phyloP scores from a whole-genome alignment of 2,888 invertebrate genomes.

The Epinotia nisella region DNA sequence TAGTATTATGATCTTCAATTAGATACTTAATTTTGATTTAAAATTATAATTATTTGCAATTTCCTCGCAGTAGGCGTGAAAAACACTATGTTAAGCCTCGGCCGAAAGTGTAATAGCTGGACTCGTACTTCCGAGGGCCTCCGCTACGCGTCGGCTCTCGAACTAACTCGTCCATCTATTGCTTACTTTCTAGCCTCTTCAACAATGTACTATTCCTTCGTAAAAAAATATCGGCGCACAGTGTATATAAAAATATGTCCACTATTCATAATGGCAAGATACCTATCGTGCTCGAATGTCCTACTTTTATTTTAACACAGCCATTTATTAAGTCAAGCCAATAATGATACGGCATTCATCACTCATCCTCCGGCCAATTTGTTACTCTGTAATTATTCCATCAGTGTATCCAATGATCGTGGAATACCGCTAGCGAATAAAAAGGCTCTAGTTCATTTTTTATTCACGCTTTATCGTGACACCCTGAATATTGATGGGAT shows the following conservation, averaged over 20 bases:
- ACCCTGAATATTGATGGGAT: slow-evolving; percentile 14
- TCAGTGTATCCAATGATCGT: neutral
- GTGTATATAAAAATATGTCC: neutral
- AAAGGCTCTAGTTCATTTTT: neutral
- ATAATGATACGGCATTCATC: neutral
- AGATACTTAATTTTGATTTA: too few relatives aligned
- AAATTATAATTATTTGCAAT: too few relatives aligned
- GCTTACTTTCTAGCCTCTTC: too few relatives aligned
- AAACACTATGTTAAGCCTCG: too few relatives aligned
- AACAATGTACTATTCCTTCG: too few relatives aligned
- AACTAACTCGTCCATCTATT: too few relatives aligned
- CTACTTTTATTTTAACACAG: neutral
- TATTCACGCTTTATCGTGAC: slow-evolving; percentile 8
- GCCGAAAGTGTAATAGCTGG: too few relatives aligned
- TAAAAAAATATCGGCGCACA: too few relatives aligned
- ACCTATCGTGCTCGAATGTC: neutral
- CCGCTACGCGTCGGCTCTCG: too few relatives aligned
- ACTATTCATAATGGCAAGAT: neutral
- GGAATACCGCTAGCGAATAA: neutral
- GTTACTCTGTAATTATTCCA: neutral
- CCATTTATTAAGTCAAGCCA: neutral
- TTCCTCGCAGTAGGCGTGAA: too few relatives aligned
- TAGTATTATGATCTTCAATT: too few relatives aligned
- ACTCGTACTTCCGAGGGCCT: too few relatives aligned
- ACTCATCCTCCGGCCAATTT: neutral